Conservation (phyloP, 2,797 vertebrate species). For the Pteropus rufus region DNA sequence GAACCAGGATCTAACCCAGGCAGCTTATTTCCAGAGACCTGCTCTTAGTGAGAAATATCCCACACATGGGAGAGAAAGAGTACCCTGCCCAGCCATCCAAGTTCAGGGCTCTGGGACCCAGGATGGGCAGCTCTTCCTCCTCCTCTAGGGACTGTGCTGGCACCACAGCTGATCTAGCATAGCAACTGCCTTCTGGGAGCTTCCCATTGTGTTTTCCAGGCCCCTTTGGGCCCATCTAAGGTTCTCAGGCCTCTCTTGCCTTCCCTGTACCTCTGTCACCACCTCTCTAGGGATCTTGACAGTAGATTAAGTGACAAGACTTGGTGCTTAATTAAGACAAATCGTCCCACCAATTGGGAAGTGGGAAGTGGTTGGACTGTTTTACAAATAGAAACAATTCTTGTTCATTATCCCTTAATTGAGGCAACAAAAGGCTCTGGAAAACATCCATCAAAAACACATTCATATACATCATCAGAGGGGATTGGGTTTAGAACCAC, state of each 20-base stretch:
- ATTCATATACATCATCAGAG: conserved; percentile 80
- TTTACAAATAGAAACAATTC: conserved; percentile 88
- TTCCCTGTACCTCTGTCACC: conserved; percentile 16
- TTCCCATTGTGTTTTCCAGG: background rate
- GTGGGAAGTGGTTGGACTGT: conserved; percentile 80
- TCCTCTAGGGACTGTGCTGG: background rate
- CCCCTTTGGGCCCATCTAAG: background rate
- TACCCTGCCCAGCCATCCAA: background rate
- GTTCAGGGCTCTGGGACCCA: background rate
- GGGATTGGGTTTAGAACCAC: conserved; percentile 83
- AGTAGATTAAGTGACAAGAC: conserved; percentile 66
- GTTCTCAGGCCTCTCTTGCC: background rate
- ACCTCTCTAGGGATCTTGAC: conserved; percentile 44
- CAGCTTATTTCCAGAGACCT: background rate
- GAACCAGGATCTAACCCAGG: background rate
- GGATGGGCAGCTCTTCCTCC: background rate
- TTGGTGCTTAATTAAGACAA: conserved; percentile 83
- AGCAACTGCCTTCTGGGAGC: background rate
- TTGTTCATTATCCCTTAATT: conserved; percentile 87
- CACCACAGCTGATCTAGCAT: no score
- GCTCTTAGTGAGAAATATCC: background rate
- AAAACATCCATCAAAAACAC: conserved; percentile 86
- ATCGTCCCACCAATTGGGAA: conserved; percentile 83
- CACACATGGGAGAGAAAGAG: background rate
- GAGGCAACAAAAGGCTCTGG: conserved; percentile 85